Evolutionary conservation across 2,888 invertebrate genomes (phyloP), one percentile per base, ranked within the genome.

Genomic region (Cerceris ruficornis): DNA sequence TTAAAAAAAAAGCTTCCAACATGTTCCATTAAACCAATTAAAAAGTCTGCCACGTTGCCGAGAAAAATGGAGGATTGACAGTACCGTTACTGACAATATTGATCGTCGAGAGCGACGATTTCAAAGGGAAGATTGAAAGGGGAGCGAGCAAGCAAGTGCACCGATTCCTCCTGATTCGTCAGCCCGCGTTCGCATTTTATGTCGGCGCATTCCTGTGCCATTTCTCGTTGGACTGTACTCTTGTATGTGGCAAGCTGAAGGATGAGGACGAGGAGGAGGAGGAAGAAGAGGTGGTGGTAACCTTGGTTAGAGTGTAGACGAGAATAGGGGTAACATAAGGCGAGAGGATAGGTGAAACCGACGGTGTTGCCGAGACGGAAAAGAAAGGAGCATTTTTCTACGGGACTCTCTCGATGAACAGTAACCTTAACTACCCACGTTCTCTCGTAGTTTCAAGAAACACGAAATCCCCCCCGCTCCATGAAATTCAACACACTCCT

Each of bases 301-400:
- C 83, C 83, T 83, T 83, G 83, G 83, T 82, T 67, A 75, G 77
- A 82, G 75, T 69, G 77, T 80, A 79, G 84, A 80, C 75, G 81
- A 81, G 74, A 81, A 78, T 75, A 83, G 81, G 77, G 83, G 83
- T 81, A 83, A 81, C 65, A 54, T 67, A 77, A 83, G 83, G 74
- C 74, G 69, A 73, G 73, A 74, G 70, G 72, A 74, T 80, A 81
- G 76, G 75, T 68, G 67, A 74, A 65, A 72, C 67, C 66, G 43
- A 54, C 69, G 28, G 70, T 41, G 72, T 68, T 69, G 78, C 61
- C 9, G 72, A 54, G 62, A 57, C 62, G 69, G 49, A 58, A 69
- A 74, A 46, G 50, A 75, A 69, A 71, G 54, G 69, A 72, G n/a
- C 14, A 11, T 14, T 49, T 77, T 77, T 70, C 57, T 77, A 70